Base-by-base conservation (phyloP, 2,888 invertebrate species). In the Drosophila incognita region DNA sequence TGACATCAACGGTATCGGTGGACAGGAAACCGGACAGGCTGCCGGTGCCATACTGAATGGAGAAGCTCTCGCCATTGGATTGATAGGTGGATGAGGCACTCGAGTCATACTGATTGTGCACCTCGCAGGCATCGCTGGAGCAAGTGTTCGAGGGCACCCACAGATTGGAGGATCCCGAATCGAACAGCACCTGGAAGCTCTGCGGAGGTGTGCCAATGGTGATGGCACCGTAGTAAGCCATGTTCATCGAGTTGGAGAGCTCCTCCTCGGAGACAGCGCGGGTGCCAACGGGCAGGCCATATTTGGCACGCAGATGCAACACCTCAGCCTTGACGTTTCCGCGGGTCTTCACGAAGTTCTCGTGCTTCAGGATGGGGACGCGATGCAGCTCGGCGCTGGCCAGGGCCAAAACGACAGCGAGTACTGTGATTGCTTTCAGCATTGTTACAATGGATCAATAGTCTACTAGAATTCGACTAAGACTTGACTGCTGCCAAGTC, bases 111-210 rank as follows among this genome's bases (percentile, higher is more conserved):
- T 98, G 98, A 92, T 97, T 96, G 94, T 99, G 99, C 96, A 95
- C 92, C 97, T 97, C 93, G 94, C 98, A 98, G 46, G 99, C 99
- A 62, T 96, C 96, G 92, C 95, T 95, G 91, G 96, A 95, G 93
- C 99, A 99, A 92, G 97, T 96, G 94, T 98, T 97, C 33, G 99
- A 99, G 13, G 99, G 99, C 64, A 99, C 96, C 99, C 99, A 99
- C 74, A 99, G 95, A 93, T 99, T 99, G 61, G 99, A 98, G 33
- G 99, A 99, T 71, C 99, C 99, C 0, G 99, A 99, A 94, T 99
- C 99, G 94, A 99, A 99, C 76, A 99, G 96, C 69, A 99, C 99
- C 90, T 95, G 96, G 94, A 99, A 99, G 10, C 93, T 94, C 94
- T 99, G 99, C 57, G 97, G 96, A 21, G 99, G 99, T 59, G 95